phyloP scores from a whole-genome alignment of 2,113 vertebrate genomes.

The Anguilla japonica region DNA sequence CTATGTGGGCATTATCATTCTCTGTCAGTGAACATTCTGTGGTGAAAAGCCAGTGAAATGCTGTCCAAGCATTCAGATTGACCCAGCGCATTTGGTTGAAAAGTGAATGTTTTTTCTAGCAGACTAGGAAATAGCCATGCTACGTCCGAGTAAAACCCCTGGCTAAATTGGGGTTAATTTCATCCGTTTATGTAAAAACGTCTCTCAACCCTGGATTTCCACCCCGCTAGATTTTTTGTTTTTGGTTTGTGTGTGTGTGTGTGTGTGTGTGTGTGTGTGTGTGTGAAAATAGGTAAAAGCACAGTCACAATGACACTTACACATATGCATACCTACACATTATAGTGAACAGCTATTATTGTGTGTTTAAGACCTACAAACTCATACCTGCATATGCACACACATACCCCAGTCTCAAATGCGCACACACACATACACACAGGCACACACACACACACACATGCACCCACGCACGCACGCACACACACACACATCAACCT shows the following conservation, averaged over 20 bases:
- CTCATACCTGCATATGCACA: constrained; percentile 11
- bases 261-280: background rate
- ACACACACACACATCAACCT: background rate
- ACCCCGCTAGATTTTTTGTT: no score
- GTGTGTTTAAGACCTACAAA: no score
- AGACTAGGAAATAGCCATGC: no score
- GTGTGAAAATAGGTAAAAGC: background rate
- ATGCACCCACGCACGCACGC: background rate
- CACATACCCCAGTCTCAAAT: background rate
- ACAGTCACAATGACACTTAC: no score
- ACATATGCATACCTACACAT: background rate
- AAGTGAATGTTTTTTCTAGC: no score
- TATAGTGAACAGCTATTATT: no score
- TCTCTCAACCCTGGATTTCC: background rate
- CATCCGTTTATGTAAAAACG: background rate
- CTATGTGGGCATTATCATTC: background rate
- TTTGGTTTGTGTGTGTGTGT: background rate
- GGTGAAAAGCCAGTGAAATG: no score
- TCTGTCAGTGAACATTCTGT: background rate
- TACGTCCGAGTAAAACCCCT: no score
- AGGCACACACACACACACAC: background rate
- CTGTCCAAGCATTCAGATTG: no score
- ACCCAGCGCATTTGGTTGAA: no score
- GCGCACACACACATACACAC: background rate
- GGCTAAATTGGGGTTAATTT: no score